A percentile compares a stretch with the other conserved stretches of the same genome.
These are phyloP conservation scores for Hippocampus abdominalis DNA, from an alignment of 2,113 vertebrate genomes.

Conservation along the genomic window DNA sequence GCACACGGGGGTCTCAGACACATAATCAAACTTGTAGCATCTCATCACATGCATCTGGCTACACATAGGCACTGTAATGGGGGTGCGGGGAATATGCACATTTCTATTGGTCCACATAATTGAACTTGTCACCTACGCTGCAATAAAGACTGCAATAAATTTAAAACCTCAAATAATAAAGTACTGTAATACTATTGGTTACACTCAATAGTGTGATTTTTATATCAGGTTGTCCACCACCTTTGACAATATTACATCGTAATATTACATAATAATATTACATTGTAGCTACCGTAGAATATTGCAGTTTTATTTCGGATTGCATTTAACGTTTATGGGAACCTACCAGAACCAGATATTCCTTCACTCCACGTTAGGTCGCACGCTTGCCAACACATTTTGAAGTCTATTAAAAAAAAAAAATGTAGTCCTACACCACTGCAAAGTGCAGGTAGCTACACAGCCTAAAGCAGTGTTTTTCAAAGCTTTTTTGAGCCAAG, in stretches of 20 bases:
- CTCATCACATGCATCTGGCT: slow-evolving; percentile 41
- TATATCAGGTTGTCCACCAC: background rate
- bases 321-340: background rate
- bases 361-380: too few species aligned
- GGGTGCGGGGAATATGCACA: slow-evolving; percentile 28
- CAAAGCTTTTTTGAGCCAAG: too few species aligned
- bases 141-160: slow-evolving; percentile 21
- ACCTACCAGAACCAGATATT: too few species aligned
- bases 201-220: too few species aligned
- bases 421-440: background rate
- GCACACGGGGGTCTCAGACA: slow-evolving; percentile 34
- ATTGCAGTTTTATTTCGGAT: background rate
- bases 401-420: background rate
- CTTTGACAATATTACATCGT: background rate
- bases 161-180: background rate
- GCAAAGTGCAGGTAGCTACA: background rate
- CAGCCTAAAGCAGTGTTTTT: too few species aligned
- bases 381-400: too few species aligned
- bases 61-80: slow-evolving; percentile 32
- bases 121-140: background rate
- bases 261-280: too few species aligned
- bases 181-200: background rate
- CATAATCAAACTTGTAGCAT: slow-evolving; percentile 45
- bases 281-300: background rate
- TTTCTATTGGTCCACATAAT: slow-evolving; percentile 12